Percentiles rank a stretch among this genome's conserved stretches.
phyloP scores from a whole-genome alignment of 2,113 vertebrate genomes.

The Ondatra zibethicus region DNA sequence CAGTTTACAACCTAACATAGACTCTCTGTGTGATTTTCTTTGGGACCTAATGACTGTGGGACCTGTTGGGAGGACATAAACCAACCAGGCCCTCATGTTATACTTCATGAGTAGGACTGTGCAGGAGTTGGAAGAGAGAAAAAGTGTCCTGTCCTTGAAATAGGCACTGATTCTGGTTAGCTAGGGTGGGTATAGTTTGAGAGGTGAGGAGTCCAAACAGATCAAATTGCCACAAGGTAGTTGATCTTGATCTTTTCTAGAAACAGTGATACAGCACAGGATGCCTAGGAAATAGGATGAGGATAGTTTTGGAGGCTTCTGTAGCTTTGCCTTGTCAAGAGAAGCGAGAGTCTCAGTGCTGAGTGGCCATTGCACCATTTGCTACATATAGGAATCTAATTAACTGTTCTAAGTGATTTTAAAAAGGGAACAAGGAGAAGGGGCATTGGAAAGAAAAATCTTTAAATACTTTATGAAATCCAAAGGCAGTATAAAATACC shows the following conservation, averaged over 20 bases:
- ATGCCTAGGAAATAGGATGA: not conserved
- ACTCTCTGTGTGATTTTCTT: too few relatives aligned
- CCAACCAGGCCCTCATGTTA: too few relatives aligned
- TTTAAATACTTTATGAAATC: slow-evolving; percentile 14
- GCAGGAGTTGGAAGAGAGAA: not conserved
- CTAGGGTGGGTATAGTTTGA: not conserved
- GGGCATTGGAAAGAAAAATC: not conserved
- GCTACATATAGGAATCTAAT: not conserved
- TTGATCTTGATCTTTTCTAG: not conserved
- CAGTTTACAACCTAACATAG: too few relatives aligned
- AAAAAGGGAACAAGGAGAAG: not conserved
- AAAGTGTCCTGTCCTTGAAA: not conserved
- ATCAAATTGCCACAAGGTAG: not conserved
- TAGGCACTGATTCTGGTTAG: not conserved
- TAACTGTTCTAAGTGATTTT: not conserved
- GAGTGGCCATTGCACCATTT: not conserved
- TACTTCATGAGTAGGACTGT: not conserved
- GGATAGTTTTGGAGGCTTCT: not conserved
- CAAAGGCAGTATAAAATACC: not conserved
- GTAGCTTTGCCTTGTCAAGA: not conserved
- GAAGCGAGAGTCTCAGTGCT: not conserved
- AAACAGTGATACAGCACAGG: too few relatives aligned
- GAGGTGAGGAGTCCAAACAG: not conserved
- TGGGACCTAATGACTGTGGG: too few relatives aligned
- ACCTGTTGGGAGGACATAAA: too few relatives aligned